A percentile compares a stretch with the other conserved stretches of the same genome.
These are phyloP conservation scores for Numenius phaeopus DNA, from an alignment of 2,797 vertebrate genomes.

Conservation along the genomic window DNA sequence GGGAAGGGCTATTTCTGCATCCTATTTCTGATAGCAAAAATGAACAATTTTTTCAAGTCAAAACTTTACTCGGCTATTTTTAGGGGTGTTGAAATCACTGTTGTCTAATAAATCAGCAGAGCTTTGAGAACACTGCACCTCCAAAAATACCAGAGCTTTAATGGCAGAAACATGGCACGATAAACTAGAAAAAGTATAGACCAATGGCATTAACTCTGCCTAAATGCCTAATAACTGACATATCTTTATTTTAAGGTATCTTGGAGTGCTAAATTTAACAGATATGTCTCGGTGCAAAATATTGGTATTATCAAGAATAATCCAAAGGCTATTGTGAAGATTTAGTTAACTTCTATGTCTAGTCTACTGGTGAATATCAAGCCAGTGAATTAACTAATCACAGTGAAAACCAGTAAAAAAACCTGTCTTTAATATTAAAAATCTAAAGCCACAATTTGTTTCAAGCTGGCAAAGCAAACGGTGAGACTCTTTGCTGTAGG, in stretches of 20 bases:
- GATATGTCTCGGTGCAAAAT: neutral
- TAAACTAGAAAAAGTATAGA: neutral
- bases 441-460: constrained; percentile 4
- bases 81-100: neutral
- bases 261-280: neutral
- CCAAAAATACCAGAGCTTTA: neutral
- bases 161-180: neutral
- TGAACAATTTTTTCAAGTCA: neutral
- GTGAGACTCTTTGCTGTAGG: constrained; percentile 1
- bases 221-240: neutral
- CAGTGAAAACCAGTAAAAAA: neutral
- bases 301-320: neutral
- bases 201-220: neutral
- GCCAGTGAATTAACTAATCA: neutral
- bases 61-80: neutral
- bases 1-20: neutral
- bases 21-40: neutral
- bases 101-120: neutral
- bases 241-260: neutral
- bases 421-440: neutral
- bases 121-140: neutral
- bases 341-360: neutral
- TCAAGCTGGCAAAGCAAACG: constrained; percentile 23
- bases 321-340: neutral
- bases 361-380: neutral